Evolutionary conservation across 2,113 vertebrate genomes (phyloP), one percentile per base, ranked within the genome.

Genomic region (Physeter macrocephalus): DNA sequence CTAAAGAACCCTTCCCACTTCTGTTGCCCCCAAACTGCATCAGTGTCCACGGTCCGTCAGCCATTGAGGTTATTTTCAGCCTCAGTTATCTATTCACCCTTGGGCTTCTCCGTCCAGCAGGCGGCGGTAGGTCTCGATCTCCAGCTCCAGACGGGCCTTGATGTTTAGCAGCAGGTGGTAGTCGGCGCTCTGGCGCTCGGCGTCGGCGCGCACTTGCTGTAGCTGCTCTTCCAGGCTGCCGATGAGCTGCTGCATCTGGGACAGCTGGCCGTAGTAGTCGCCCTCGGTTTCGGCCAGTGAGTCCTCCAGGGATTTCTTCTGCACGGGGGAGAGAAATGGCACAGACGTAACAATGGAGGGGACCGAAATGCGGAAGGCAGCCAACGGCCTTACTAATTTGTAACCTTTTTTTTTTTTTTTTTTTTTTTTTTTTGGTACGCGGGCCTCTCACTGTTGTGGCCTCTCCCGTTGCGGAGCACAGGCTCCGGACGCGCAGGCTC

Each of bases 71-170:
- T 61, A n/a, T 67, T 64, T 85, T 13, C 61, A n/a, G 0, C 41
- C 41, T 69, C 21, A 2, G 18, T 6, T 11, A 1, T 87, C 27
- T 21, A n/a, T 95, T 98, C 96, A 98, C 99, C 97, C 95, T 29
- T 46, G 93, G 14, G 94, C 84, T 29, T 99, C 98, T 0, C 98
- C 98, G 0, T 99, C 99, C 90, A 99, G 98, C 88, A 99, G 93
- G 49, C 97, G 96, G 2, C 98, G 97, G 43, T 99, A 99, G 93
- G 98, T 99, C 75, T 99, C 98, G 29, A 99, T 99, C 98, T 99
- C 99, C 98, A 98, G 98, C 97, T 99, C 99, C 96, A 99, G 98
- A 8, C 98, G 98, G 18, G 94, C 98, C 95, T 99, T 99, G 97
- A 98, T 97, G 43, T 99, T 97, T 0, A 99, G 98, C 41, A 99